Conservation (phyloP, 2,113 vertebrate species). For the Electrona antarctica region DNA sequence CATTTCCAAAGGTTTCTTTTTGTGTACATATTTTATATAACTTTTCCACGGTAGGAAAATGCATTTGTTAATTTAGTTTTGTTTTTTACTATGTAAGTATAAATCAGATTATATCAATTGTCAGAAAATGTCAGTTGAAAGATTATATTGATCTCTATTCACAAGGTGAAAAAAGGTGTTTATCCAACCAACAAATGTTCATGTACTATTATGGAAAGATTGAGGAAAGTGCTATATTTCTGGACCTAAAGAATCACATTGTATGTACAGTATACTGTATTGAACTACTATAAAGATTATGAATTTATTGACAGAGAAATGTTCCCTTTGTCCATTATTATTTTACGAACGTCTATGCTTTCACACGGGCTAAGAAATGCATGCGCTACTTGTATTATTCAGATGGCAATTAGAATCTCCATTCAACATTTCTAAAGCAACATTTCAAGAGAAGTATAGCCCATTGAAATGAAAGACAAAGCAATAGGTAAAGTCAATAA, state of each 20-base stretch:
- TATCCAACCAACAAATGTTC: constrained; percentile 2
- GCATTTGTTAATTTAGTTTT: background rate
- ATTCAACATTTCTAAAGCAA: background rate
- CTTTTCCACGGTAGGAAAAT: background rate
- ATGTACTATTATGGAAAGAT: background rate
- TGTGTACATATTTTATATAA: background rate
- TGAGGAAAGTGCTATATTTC: background rate
- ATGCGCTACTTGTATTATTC: background rate
- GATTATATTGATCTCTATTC: background rate
- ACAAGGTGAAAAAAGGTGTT: background rate
- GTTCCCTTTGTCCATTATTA: background rate
- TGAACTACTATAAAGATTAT: background rate
- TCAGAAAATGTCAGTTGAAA: background rate
- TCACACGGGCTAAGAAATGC: background rate
- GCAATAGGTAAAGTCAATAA: constrained; percentile 46
- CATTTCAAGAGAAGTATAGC: background rate
- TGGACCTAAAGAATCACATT: background rate
- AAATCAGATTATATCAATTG: background rate
- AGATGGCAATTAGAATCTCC: background rate
- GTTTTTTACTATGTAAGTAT: background rate
- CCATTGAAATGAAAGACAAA: background rate
- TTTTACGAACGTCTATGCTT: background rate
- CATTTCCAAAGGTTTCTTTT: too few relatives aligned
- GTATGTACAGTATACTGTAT: background rate
- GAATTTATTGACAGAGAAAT: background rate